Evolutionary conservation across 2,888 invertebrate species (phyloP), one percentile per base, ranked within the genome.

Genomic region (Meghimatium bilineatum): DNA sequence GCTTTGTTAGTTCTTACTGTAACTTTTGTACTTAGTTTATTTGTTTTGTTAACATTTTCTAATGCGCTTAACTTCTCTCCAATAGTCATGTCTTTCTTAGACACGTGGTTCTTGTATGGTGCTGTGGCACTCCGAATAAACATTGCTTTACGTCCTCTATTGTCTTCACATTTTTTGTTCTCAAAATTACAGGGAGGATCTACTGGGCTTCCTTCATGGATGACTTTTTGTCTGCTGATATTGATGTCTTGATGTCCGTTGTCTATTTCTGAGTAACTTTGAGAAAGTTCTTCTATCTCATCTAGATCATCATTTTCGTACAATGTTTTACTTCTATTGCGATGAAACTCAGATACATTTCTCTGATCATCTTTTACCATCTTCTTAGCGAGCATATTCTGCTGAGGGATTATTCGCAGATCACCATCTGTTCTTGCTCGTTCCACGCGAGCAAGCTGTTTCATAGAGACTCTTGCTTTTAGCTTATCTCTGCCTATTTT

Each of bases 61-160:
- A 49, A 1, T 44, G 26, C 12, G 20, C 26, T 23, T 6, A 75
- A 0, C 34, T 80, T 80, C 3, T 36, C 36, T 14, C 38, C 72
- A 38, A 44, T 23, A 20, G 29, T 23, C 20, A 38, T 49, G 34
- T 80, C 80, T 71, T 56, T 69, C 71, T 36, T 69, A 1, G 52
- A 17, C 14, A 52, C 14, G 20, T 69, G 49, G 36, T 69, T 56
- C 52, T 74, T 82, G 66, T 67, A 74, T 1, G 82, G 75, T 14
- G 75, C 66, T 66, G 82, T 82, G n/a, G 82, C 82, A 17, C 82
- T 75, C 20, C 82, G 82, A 34, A 66, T 75, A 26, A 82, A 26
- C 10, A 63, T 32, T n/a, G 49, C 63, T 67, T 52, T 75, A 26
- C 60, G 74, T 49, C 66, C 32, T 66, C 75, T 82, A 20, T 20